Evolutionary conservation across 1,140 invertebrate species (phyloP).

Genomic region (fruit fly (Drosophila melanogaster)): DNA sequence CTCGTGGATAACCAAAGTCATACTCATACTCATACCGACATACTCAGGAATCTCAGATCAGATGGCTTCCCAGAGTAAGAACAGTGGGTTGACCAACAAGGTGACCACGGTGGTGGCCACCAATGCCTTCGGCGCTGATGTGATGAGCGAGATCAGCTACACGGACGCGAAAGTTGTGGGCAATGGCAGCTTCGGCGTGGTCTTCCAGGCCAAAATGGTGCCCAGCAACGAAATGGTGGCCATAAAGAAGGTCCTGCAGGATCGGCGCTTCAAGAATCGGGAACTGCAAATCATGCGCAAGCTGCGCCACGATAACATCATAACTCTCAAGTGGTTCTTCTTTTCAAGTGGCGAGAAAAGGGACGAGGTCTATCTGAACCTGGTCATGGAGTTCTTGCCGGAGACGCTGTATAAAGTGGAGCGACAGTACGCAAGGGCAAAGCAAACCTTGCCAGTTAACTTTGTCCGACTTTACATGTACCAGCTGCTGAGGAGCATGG

Average conservation of each 20-base stretch:
- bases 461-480: slow-evolving; percentile 99
- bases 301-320: slow-evolving; percentile 99
- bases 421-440: slow-evolving; percentile 98
- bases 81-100: slow-evolving; percentile 85
- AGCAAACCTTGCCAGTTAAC: slow-evolving; percentile 99
- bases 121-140: slow-evolving; percentile 95
- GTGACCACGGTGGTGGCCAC: slow-evolving; percentile 98
- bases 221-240: slow-evolving; percentile 98
- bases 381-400: slow-evolving; percentile 99
- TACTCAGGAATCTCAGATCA: slow-evolving; percentile 6
- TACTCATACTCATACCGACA: too few species aligned
- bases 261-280: slow-evolving; percentile 99
- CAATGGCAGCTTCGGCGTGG: slow-evolving; percentile 99
- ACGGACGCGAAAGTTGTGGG: slow-evolving; percentile 99
- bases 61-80: slow-evolving; percentile 35
- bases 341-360: slow-evolving; percentile 99
- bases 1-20: background rate
- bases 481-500: slow-evolving; percentile 99
- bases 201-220: slow-evolving; percentile 98
- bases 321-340: slow-evolving; percentile 99
- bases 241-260: slow-evolving; percentile 99
- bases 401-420: slow-evolving; percentile 99
- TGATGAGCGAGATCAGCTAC: slow-evolving; percentile 97
- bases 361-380: slow-evolving; percentile 99
- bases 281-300: slow-evolving; percentile 99